Evolutionary conservation across 2,888 invertebrate species (phyloP).

Genomic region (Agriotes lineatus): DNA sequence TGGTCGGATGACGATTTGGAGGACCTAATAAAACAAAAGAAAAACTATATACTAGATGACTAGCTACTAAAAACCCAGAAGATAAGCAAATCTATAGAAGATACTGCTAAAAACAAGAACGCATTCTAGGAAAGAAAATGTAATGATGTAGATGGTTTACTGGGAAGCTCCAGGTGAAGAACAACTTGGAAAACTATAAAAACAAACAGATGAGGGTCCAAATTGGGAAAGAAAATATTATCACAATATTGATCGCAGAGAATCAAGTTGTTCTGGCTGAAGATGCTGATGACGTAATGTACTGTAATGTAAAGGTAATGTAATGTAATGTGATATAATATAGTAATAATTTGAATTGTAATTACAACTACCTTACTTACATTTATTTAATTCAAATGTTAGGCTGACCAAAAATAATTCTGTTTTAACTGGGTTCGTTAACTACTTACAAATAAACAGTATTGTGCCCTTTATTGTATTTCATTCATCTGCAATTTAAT

Average conservation of each 20-base stretch:
- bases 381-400: no score
- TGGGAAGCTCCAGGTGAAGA: neutral
- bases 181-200: neutral
- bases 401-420: no score
- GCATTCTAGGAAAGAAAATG: constrained; percentile 4
- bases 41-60: neutral
- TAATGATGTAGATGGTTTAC: neutral
- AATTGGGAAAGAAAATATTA: neutral
- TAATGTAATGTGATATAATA: no score
- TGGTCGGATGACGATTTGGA: neutral
- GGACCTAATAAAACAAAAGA: neutral
- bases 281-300: no score
- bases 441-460: no score
- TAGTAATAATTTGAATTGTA: no score
- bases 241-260: neutral
- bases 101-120: neutral
- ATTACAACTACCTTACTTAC: no score
- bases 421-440: no score
- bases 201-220: neutral
- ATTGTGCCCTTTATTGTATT: no score
- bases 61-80: neutral
- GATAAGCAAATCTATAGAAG: no score
- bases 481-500: no score
- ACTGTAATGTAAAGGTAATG: neutral
- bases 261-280: no score